Base-by-base conservation (phyloP, 2,888 invertebrate species). In the Eupithecia centaureata region DNA sequence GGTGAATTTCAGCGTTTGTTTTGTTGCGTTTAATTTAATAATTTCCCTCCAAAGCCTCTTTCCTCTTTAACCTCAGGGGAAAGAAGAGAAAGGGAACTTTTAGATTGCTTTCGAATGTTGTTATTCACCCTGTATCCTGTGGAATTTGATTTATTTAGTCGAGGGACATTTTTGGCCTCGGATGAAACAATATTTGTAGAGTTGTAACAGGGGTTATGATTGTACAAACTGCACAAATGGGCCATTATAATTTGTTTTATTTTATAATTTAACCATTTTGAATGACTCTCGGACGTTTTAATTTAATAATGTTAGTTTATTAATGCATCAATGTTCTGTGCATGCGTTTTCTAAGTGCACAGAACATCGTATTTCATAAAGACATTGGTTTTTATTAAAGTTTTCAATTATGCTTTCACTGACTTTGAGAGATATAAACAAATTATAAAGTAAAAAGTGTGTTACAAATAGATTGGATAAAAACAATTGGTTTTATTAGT, bases 141-240 rank as follows among this genome's bases (percentile, higher is more conserved):
- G 75, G 73, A 68, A 70, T 77, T 79, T 81, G 79, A 80, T 83
- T 83, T 83, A 83, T 83, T 80, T 80, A 79, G 77, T 76, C 69
- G 73, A 73, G 79, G 74, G 74, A 77, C 76, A 75, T 75, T 76
- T 56, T 30, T 42, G 32, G 57, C 13, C 56, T 18, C n/a, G 32
- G 32, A 13, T 56, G 56, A 32, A 32, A 32, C 22, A 32, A 30
- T 18, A 56, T 56, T 32, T 32, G 52, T 52, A 2, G 52, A 30
- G 5, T 57, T 57, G 22, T 33, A 32, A 30, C 30, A 22, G 5
- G 30, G 30, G 30, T 56, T 30, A n/a, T 56, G 4, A 30, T 28
- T 28, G 54, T 27, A 30, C 1, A 28, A 42, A 42, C 42, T 47
- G 47, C 22, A 22, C 22, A 47, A 47, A 47, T 22, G 2, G 18